Base-by-base conservation (phyloP, 2,888 invertebrate species). In the Andrena bucephala region DNA sequence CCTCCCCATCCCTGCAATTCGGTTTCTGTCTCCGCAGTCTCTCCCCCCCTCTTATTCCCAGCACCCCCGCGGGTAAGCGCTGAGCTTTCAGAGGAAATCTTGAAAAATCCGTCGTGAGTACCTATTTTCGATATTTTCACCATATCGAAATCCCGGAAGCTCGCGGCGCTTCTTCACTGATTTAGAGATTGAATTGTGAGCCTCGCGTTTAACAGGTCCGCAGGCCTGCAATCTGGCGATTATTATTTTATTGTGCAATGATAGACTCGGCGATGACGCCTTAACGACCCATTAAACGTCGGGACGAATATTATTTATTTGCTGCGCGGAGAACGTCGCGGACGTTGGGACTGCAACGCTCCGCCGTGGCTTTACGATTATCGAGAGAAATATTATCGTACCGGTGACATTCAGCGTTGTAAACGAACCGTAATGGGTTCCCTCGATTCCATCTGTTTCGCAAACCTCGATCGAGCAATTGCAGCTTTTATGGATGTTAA, bases 261-360 rank as follows among this genome's bases (percentile, higher is more conserved):
- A 33, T 68, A 33, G 31, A 20, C 33, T 31, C 8, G 42, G 29
- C 67, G 67, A 54, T 52, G 33, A 54, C 31, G 27, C 20, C 42
- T 59, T 63, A 63, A 52, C 31, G 29, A 33, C 20, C 10, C 50
- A 33, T 72, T 63, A 63, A 63, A 52, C 20, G 31, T 33, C 72
- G 2, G 36, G 52, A 52, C 24, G 54, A 72, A 33, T 52, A 72
- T 72, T 72, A 24, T 63, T 72, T 63, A 63, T 63, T 52, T 33
- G 63, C 62, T 50, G 62, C 62, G 31, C 7, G 31, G 27, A n/a
- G 24, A n/a, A 20, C 31, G 13, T 20, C n/a, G 8, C 20, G 48
- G n/a, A 52, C 5, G 33, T 24, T 54, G 20, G n/a, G 36, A 63
- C 54, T 52, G 48, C 33, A 7, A 72, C 52, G 42, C 24, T 60